Conservation (phyloP, 2,888 invertebrate genomes). For the Xylophagus ater region DNA sequence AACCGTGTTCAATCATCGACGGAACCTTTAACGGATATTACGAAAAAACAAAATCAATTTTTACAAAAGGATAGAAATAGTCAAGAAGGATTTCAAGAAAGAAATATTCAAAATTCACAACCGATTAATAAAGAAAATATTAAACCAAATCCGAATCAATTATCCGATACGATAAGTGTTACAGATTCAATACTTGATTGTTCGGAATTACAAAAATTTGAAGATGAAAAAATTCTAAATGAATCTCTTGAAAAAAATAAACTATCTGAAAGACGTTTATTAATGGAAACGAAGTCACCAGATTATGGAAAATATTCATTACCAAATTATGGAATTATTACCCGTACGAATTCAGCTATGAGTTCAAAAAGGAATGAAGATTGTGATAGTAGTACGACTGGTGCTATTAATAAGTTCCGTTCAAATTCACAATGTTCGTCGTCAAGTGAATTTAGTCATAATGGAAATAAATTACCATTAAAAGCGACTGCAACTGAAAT, state of each 20-base stretch:
- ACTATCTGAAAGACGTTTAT: conserved; percentile 8
- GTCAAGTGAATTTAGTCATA: conserved; percentile 35
- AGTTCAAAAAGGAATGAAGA: no score
- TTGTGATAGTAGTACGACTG: conserved; percentile 16
- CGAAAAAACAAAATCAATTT: no score
- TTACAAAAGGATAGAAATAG: no score
- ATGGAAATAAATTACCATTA: conserved; percentile 40
- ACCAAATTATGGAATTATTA: conserved; percentile 18
- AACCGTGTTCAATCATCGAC: background rate
- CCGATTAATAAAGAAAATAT: conserved; percentile 32
- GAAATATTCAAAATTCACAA: no score
- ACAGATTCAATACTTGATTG: conserved; percentile 31
- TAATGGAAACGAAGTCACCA: conserved; percentile 21
- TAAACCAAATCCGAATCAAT: conserved; percentile 19
- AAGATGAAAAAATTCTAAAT: conserved; percentile 15
- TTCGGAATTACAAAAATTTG: conserved; percentile 25
- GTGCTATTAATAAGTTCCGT: conserved; percentile 18
- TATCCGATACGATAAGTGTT: conserved; percentile 32
- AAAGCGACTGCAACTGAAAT: conserved; percentile 46
- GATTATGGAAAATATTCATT: conserved; percentile 23
- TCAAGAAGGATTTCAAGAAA: no score
- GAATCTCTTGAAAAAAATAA: background rate
- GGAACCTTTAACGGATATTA: background rate
- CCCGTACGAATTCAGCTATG: conserved; percentile 5
- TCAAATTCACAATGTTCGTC: conserved; percentile 33